Evolutionary conservation across 2,113 vertebrate genomes (phyloP).

Genomic region (Parus major): DNA sequence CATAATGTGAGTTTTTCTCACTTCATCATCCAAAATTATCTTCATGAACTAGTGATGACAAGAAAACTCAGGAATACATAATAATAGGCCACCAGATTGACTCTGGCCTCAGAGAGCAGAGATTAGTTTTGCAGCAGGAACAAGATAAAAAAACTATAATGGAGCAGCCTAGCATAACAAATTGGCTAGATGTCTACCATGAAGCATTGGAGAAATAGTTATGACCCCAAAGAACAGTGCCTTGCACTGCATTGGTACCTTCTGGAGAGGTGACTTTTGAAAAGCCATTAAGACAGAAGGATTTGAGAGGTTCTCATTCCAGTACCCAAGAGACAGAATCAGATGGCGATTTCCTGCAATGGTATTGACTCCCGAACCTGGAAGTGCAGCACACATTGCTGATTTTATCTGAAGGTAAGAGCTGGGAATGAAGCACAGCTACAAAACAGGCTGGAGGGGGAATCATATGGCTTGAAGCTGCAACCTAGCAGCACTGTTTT

Average conservation of each 20-base stretch:
- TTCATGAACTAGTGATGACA: background rate
- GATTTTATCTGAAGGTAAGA: background rate
- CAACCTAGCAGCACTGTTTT: background rate
- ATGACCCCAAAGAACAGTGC: background rate
- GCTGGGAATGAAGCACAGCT: background rate
- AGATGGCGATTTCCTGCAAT: background rate
- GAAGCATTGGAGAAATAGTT: background rate
- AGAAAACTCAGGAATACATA: background rate
- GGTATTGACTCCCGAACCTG: background rate
- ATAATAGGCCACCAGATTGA: background rate
- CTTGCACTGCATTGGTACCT: background rate
- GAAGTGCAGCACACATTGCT: background rate
- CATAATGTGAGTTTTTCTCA: background rate
- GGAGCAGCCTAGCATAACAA: background rate
- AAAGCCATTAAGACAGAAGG: background rate
- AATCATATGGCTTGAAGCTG: background rate
- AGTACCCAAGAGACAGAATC: background rate
- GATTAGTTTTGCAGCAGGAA: background rate
- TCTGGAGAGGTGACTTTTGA: background rate
- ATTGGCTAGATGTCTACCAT: background rate
- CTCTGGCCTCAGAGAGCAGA: background rate
- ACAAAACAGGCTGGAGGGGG: background rate
- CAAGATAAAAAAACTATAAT: background rate
- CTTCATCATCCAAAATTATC: background rate
- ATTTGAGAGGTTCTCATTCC: background rate